Evolutionary conservation across 1,140 invertebrate genomes (phyloP).

Genomic region (fruit fly (Drosophila melanogaster)): Release_6_plus_ISO1_MT NT_033779.5:7297501-7298000

Average conservation of each 20-base stretch:
- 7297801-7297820: constrained; percentile 28
- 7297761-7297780: constrained; percentile 43
- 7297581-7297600: constrained; percentile 59
- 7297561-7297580: constrained; percentile 41
- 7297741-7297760: constrained; percentile 57
- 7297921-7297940: constrained; percentile 32
- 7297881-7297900: constrained; percentile 74
- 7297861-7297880: constrained; percentile 82
- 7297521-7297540: constrained; percentile 42
- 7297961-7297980: constrained; percentile 65
- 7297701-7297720: constrained; percentile 83
- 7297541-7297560: constrained; percentile 64
- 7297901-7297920: constrained; percentile 55
- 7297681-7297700: constrained; percentile 75
- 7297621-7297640: constrained; percentile 79
- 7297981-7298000: constrained; percentile 50
- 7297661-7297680: constrained; percentile 59
- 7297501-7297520: neutral
- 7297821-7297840: constrained; percentile 35
- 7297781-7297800: constrained; percentile 14
- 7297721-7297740: constrained; percentile 83
- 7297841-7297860: constrained; percentile 76
- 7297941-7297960: constrained; percentile 30
- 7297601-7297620: constrained; percentile 56
- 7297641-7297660: constrained; percentile 13